Conservation (phyloP, 2,888 invertebrate species). For the Melieria omissa region DNA sequence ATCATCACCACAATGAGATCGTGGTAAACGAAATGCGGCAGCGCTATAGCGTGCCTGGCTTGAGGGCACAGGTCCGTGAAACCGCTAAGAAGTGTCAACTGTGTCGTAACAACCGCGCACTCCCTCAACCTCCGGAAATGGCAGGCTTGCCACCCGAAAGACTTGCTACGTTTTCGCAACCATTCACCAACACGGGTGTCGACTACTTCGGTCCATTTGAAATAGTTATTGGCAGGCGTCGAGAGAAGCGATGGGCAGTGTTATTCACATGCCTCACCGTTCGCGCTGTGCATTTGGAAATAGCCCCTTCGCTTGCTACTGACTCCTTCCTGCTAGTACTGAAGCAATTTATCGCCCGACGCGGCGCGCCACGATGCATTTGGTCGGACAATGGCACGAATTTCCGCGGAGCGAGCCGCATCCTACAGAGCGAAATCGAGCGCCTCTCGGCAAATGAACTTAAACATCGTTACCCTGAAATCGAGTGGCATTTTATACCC, state of each 20-base stretch:
- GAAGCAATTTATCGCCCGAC: constrained; percentile 31
- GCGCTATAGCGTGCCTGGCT: background rate
- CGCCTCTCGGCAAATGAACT: too few relatives aligned
- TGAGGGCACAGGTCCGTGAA: background rate
- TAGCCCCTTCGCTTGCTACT: constrained; percentile 36
- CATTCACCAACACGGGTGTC: too few relatives aligned
- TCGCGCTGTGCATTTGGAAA: constrained; percentile 43
- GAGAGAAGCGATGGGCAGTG: constrained; percentile 45
- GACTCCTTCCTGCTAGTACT: constrained; percentile 38
- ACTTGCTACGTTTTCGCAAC: too few relatives aligned
- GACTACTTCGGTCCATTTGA: constrained; percentile 44
- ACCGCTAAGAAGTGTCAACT: background rate
- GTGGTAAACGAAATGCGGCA: constrained; percentile 12
- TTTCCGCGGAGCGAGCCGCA: constrained; percentile 27
- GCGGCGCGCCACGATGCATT: constrained; percentile 32
- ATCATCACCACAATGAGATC: constrained; percentile 8
- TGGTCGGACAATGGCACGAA: constrained; percentile 41
- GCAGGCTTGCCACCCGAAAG: constrained; percentile 14
- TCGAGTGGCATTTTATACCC: constrained; percentile 1
- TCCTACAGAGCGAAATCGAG: too few relatives aligned
- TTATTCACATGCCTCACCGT: constrained; percentile 44
- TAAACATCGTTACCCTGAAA: background rate
- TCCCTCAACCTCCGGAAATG: constrained; percentile 21
- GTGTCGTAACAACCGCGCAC: constrained; percentile 10
- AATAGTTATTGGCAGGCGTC: constrained; percentile 37